Conservation (phyloP, 1,140 invertebrate species). For the Probaryconus sp. region DNA sequence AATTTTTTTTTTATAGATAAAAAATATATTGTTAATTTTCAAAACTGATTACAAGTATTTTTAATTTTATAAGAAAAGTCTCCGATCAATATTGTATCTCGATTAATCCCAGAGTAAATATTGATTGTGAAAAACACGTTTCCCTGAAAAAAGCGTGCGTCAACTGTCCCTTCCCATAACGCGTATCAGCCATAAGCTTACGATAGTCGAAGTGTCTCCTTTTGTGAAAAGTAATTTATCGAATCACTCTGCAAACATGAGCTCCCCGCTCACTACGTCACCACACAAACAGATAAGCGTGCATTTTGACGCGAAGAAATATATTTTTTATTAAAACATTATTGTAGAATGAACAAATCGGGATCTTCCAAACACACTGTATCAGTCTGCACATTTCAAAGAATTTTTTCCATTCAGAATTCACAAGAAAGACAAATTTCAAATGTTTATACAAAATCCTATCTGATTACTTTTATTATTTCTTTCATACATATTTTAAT, state of each 20-base stretch:
- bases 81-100: neutral
- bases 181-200: conserved; percentile 28
- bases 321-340: conserved; percentile 18
- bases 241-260: conserved; percentile 51
- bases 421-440: too few relatives aligned
- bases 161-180: conserved; percentile 38
- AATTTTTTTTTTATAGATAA: too few relatives aligned
- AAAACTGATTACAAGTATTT: neutral
- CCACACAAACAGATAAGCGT: conserved; percentile 45
- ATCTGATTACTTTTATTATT: too few relatives aligned
- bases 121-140: conserved; percentile 32
- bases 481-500: too few relatives aligned
- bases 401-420: too few relatives aligned
- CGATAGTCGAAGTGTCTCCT: conserved; percentile 37
- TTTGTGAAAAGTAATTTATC: conserved; percentile 60
- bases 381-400: too few relatives aligned
- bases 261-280: conserved; percentile 40
- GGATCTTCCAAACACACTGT: too few relatives aligned
- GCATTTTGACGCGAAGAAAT: conserved; percentile 32
- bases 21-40: too few relatives aligned
- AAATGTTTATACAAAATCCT: too few relatives aligned
- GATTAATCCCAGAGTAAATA: conserved; percentile 19
- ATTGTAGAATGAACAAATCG: neutral
- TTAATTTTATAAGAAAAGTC: neutral
- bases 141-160: conserved; percentile 25